Evolutionary conservation across 2,113 vertebrate genomes (phyloP).

Genomic region (Lampris megalopsis): DNA sequence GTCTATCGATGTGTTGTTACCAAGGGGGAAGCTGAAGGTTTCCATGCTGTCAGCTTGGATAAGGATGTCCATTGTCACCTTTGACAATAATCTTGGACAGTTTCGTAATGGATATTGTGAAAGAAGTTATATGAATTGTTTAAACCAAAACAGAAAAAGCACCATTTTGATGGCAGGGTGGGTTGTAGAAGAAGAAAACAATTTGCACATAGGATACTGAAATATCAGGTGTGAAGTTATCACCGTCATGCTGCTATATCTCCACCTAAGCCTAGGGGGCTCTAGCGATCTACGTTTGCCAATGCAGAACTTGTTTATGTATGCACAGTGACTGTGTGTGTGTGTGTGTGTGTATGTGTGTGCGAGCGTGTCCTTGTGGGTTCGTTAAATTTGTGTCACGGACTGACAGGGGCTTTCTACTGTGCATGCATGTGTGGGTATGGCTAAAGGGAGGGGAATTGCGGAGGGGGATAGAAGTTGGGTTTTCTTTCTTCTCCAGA

Average conservation of each 20-base stretch:
- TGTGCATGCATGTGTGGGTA: conserved; percentile 20
- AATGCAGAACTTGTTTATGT: conserved; percentile 25
- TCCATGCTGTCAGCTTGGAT: no score
- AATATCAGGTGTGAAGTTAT: not conserved
- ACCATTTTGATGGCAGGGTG: not conserved
- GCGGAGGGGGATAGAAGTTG: conserved; percentile 15
- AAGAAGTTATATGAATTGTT: no score
- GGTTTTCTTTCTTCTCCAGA: conserved; percentile 2
- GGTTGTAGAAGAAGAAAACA: not conserved
- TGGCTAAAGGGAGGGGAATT: not conserved
- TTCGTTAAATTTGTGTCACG: conserved; percentile 57
- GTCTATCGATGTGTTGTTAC: not conserved
- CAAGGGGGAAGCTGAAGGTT: not conserved
- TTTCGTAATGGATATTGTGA: no score
- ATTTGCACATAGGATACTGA: not conserved
- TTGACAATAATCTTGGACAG: no score
- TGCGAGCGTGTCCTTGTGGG: conserved; percentile 19
- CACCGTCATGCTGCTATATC: conserved; percentile 39
- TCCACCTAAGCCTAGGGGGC: conserved; percentile 49
- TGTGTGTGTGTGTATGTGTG: conserved; percentile 21
- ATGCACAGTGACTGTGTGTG: conserved; percentile 5
- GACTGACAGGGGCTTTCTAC: conserved; percentile 44
- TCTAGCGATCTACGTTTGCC: conserved; percentile 5
- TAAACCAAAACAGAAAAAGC: no score
- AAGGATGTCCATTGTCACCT: no score